Base-by-base conservation (phyloP, 2,888 invertebrate genomes). In the Standfussiana lucernea region DNA sequence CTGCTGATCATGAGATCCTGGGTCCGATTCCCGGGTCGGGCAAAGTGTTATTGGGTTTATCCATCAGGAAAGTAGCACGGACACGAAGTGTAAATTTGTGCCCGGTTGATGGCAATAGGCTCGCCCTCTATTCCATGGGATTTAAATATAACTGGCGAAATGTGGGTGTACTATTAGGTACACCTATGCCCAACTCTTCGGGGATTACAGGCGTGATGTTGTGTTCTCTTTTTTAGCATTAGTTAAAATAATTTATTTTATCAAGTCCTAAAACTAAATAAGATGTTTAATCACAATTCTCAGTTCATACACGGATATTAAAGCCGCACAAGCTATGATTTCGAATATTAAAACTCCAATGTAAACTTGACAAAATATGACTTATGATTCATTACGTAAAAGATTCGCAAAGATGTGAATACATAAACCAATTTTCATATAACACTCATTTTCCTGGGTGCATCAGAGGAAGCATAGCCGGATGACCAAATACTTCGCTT, bases 401-500 rank as follows among this genome's bases (percentile, higher is more conserved):
- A 50, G 2, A 32, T 47, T 66, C 21, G 37, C 28, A 15, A 65
- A 61, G 32, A 37, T 66, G 21, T 59, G 21, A 32, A 68, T 68
- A 50, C 11, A 50, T 32, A 68, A 64, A 65, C 32, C 35, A 13
- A 37, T 18, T 69, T 37, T 53, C 35, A n/a, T 56, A 67, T 32
- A 70, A 42, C 72, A 64, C 28, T 70, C 8, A 10, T 71, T 68
- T 72, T 59, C 2, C 53, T 71, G n/a, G n/a, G 37, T 61, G 15
- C 47, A 62, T n/a, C 35, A 21, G 28, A 83, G 74, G 80, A 77
- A 66, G 42, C 37, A 13, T 61, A 6, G 40, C 77, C 72, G 75
- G 81, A 84, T 72, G 77, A 64, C 56, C 62, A 86, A 78, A 85
- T 78, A 64, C 59, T 47, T 42, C n/a, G 42, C 64, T 86, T 84